Evolutionary conservation across 2,113 vertebrate species (phyloP).

Genomic region (Cebus imitator): DNA sequence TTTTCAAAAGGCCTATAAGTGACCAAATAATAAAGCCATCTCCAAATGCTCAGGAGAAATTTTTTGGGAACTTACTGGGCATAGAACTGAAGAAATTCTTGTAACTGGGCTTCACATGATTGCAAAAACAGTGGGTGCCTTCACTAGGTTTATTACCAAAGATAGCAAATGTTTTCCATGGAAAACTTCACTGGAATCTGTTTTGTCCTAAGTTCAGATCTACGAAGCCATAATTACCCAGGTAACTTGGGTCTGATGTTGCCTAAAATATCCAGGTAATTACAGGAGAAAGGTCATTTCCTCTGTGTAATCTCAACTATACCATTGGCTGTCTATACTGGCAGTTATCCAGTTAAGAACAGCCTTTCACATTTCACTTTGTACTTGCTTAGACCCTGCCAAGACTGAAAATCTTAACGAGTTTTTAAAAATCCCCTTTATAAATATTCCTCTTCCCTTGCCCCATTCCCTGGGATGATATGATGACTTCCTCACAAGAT

Average conservation of each 20-base stretch:
- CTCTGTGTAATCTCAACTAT: constrained; percentile 57
- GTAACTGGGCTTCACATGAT: not conserved
- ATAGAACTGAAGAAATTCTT: not conserved
- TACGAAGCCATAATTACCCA: constrained; percentile 73
- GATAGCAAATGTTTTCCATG: not conserved
- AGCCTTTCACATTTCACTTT: constrained; percentile 44
- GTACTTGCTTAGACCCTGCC: constrained; percentile 36
- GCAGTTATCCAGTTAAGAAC: constrained; percentile 62
- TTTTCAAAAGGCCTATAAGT: not conserved
- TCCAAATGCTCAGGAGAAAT: not conserved
- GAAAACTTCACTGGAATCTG: constrained; percentile 43
- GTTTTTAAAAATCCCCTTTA: constrained; percentile 32
- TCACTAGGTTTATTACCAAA: not conserved
- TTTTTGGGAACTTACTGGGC: not conserved
- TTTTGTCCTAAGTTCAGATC: constrained; percentile 66
- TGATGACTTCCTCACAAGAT: not conserved
- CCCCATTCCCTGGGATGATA: not conserved
- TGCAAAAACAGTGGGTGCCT: not conserved
- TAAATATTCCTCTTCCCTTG: constrained; percentile 12
- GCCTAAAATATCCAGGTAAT: constrained; percentile 76
- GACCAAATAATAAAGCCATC: not conserved
- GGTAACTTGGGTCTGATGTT: constrained; percentile 66
- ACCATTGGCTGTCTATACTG: constrained; percentile 63
- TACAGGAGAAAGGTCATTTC: constrained; percentile 73
- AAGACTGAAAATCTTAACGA: constrained; percentile 52